Percentiles rank a stretch among this genome's conserved stretches.
phyloP scores from a whole-genome alignment of 2,113 vertebrate genomes.

The Varanus komodoensis region DNA sequence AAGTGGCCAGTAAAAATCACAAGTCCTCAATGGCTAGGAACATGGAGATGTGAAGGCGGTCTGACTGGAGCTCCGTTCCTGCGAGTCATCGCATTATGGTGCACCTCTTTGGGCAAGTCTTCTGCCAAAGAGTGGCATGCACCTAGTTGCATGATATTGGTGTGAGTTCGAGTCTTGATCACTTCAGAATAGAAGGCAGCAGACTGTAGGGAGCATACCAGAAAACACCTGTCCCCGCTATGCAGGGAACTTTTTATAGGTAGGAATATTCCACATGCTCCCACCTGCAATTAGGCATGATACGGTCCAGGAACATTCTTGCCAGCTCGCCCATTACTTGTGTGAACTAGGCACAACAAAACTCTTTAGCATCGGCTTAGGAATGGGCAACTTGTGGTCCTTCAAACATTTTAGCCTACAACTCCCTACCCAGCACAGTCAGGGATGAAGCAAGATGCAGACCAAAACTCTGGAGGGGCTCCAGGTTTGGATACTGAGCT shows the following conservation, averaged over 20 bases:
- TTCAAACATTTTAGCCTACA: too few species aligned
- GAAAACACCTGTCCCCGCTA: not conserved
- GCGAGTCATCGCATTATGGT: too few species aligned
- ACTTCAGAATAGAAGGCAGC: not conserved
- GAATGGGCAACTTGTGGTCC: too few species aligned
- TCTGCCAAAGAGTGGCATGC: not conserved
- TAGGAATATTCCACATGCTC: not conserved
- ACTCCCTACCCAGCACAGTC: too few species aligned
- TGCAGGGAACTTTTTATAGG: not conserved
- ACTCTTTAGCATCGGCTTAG: not conserved
- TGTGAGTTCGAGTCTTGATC: not conserved
- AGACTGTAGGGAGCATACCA: not conserved
- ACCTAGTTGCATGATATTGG: not conserved
- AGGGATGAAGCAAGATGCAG: too few species aligned
- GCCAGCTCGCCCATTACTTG: not conserved
- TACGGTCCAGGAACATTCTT: not conserved
- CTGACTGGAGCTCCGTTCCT: not conserved
- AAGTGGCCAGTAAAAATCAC: not conserved
- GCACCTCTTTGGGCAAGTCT: not conserved
- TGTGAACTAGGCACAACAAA: not conserved
- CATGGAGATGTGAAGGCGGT: not conserved
- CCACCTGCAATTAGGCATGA: not conserved
- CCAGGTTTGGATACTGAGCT: accelerated
- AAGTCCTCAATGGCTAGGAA: too few species aligned
- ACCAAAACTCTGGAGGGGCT: too few species aligned